phyloP scores from a whole-genome alignment of 2,797 vertebrate genomes.

The Malurus splendens region DNA sequence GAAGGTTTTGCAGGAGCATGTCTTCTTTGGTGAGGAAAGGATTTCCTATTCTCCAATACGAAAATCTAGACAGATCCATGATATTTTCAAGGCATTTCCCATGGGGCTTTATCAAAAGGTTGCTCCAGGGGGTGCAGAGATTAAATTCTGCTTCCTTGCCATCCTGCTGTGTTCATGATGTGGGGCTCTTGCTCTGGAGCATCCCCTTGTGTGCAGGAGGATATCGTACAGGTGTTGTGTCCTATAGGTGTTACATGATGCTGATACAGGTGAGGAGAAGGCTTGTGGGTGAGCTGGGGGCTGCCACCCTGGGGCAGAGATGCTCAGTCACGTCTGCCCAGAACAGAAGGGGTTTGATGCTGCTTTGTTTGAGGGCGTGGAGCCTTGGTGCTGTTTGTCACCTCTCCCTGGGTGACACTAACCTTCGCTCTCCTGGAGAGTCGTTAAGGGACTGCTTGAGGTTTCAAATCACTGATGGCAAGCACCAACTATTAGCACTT shows the following conservation, averaged over 20 bases:
- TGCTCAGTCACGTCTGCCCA: not conserved
- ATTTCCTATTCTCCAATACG: not conserved
- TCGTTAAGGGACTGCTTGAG: not conserved
- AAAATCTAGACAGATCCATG: not conserved
- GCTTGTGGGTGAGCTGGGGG: not conserved
- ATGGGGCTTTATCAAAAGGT: not conserved
- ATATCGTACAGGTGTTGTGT: rapidly evolving
- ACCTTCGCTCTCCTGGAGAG: not conserved
- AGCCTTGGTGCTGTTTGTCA: not conserved
- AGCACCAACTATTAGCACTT: conserved; percentile 40
- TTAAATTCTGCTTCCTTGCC: not conserved
- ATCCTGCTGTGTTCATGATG: not conserved
- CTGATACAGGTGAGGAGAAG: not conserved
- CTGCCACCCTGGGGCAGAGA: not conserved
- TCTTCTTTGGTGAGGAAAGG: not conserved
- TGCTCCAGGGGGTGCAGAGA: rapidly evolving
- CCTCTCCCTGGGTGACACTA: not conserved
- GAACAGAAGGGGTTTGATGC: not conserved
- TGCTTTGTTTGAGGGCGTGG: not conserved
- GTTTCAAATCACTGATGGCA: conserved; percentile 24
- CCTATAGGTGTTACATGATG: rapidly evolving
- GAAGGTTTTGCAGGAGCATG: not conserved
- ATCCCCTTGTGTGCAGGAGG: not conserved
- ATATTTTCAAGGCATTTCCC: not conserved
- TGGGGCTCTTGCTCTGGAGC: not conserved